Percentiles rank a stretch among this genome's conserved stretches.
Conservation (phyloP, 2,888 invertebrate species). For the Sinelater perroti region DNA sequence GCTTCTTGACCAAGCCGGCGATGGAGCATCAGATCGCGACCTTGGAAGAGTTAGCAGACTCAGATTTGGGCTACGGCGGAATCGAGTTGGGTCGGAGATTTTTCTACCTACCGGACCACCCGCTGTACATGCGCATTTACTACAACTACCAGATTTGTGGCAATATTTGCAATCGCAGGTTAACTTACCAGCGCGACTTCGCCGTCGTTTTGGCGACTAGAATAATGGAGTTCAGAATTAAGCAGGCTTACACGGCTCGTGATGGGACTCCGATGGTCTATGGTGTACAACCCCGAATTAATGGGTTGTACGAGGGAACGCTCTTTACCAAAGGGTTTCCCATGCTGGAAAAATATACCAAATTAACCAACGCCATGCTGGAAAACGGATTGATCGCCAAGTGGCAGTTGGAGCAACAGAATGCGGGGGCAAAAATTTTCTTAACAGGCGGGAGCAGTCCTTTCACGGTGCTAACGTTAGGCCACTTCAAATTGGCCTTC, state of each 20-base stretch:
- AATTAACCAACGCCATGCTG: not conserved
- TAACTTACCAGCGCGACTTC: slow-evolving; percentile 40
- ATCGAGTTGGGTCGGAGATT: not conserved
- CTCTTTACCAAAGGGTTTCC: slow-evolving; percentile 8
- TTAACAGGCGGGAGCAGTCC: too few species aligned
- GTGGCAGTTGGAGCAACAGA: slow-evolving; percentile 11
- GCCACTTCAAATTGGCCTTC: too few species aligned
- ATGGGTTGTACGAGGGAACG: not conserved
- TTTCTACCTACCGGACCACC: not conserved
- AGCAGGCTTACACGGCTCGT: slow-evolving; percentile 36
- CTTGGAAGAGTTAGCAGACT: slow-evolving; percentile 62
- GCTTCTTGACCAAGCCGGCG: slow-evolving; percentile 65
- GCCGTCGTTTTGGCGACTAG: slow-evolving; percentile 39
- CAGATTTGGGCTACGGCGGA: slow-evolving; percentile 60
- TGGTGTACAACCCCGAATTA: slow-evolving; percentile 25
- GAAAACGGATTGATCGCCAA: slow-evolving; percentile 10
- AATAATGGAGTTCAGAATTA: slow-evolving; percentile 39
- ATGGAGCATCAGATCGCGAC: slow-evolving; percentile 65
- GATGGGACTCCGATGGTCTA: slow-evolving; percentile 38
- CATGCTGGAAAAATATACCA: not conserved
- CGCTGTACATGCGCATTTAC: not conserved
- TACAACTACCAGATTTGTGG: not conserved
- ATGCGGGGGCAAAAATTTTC: too few species aligned
- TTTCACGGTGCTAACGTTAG: too few species aligned
- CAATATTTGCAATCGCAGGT: slow-evolving; percentile 40